Evolutionary conservation across 2,113 vertebrate genomes (phyloP).

Genomic region (Rhodinocichla rosea): DNA sequence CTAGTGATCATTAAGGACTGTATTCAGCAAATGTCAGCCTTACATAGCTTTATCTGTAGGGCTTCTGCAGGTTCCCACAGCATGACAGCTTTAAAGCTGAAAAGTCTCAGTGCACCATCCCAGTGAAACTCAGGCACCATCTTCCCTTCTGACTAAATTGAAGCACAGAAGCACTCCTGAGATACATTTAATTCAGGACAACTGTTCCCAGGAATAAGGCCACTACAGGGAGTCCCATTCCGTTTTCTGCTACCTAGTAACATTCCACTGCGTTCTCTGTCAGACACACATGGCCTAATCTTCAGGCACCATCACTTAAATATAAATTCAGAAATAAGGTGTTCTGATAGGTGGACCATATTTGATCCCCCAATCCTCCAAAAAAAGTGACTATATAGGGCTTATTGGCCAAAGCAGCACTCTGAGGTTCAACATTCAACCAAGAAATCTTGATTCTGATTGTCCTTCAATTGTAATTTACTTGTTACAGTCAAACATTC

Average conservation of each 20-base stretch:
- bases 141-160: not conserved
- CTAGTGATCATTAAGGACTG: constrained; percentile 30
- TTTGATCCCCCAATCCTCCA: rapidly evolving
- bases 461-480: not conserved
- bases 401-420: not conserved
- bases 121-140: not conserved
- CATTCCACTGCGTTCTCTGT: not conserved
- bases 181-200: not conserved
- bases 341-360: not conserved
- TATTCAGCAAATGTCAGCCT: constrained; percentile 30
- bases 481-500: not conserved
- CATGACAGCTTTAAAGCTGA: not conserved
- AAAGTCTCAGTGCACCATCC: not conserved
- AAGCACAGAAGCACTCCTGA: not conserved
- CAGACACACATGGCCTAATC: not conserved
- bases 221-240: not conserved
- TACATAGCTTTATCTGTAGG: not conserved
- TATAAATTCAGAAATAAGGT: not conserved
- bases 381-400: not conserved
- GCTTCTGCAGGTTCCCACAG: not conserved
- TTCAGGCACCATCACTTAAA: not conserved
- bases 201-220: not conserved
- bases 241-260: not conserved
- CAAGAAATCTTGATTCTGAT: not conserved
- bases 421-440: not conserved